Conservation (phyloP, 2,113 vertebrate genomes). For the Clarias batrachus region DNA sequence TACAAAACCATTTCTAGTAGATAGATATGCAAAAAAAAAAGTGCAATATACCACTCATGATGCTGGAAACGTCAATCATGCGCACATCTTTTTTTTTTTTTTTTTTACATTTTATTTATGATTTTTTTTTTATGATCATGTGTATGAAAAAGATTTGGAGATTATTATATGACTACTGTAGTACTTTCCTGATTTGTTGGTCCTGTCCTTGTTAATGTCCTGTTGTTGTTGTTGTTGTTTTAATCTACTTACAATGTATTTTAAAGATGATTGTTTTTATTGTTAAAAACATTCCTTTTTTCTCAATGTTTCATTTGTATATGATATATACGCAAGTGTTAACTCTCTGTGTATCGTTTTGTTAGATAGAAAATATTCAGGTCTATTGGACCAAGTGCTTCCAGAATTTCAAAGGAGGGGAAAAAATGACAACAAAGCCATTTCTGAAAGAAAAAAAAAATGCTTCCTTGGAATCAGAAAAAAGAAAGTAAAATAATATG, state of each 20-base stretch:
- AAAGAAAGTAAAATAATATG: conserved; percentile 32
- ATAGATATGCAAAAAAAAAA: conserved; percentile 67
- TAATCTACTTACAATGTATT: conserved; percentile 42
- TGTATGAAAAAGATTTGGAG: conserved; percentile 25
- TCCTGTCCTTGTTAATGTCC: conserved; percentile 49
- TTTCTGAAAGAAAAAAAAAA: conserved; percentile 51
- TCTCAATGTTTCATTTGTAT: conserved; percentile 51
- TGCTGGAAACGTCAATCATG: conserved; percentile 60
- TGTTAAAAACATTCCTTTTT: conserved; percentile 51
- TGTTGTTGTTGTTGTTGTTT: conserved; percentile 31
- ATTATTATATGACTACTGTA: conserved; percentile 24
- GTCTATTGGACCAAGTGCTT: conserved; percentile 53
- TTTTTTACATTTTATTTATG: too few species aligned
- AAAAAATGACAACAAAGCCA: conserved; percentile 47
- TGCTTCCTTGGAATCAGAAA: conserved; percentile 45
- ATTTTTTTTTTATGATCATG: not conserved
- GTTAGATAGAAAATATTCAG: conserved; percentile 42
- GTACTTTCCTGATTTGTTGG: conserved; percentile 28
- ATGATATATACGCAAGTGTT: conserved; percentile 56
- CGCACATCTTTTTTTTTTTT: conserved; percentile 49
- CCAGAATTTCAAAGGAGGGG: conserved; percentile 38
- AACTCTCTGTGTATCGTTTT: conserved; percentile 50
- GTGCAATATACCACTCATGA: conserved; percentile 63
- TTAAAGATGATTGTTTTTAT: conserved; percentile 50
- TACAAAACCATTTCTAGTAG: conserved; percentile 13